Base-by-base conservation (phyloP, 2,797 vertebrate species). In the Tiaroga cobitis region DNA sequence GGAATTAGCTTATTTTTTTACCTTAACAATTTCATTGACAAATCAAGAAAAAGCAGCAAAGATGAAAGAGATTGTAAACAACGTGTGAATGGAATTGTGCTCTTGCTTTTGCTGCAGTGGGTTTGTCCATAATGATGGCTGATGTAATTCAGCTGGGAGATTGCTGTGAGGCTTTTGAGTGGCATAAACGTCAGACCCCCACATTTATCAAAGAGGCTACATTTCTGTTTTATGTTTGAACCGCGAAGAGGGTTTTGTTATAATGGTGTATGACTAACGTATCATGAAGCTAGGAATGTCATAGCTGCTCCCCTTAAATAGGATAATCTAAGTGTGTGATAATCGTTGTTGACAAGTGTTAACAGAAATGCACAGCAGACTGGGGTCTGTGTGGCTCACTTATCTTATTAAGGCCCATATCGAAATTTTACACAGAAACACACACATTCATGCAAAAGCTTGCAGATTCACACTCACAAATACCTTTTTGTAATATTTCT, bases 261-360 rank as follows among this genome's bases (percentile, higher is more conserved):
- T 88, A 87, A 83, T 74, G 67, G 85, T 89, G 88, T 89, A 90
- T 89, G 86, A 90, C 88, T 89, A 88, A 87, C 82, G 39, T 87
- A 76, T 88, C 86, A 87, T 81, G 83, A 86, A 90, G 86, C 86
- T 75, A 75, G 69, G 86, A 84, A 85, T 87, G 86, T 87, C 88
- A 89, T 85, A 86, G 81, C 80, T 85, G 81, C 82, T 89, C 81
- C 72, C 77, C 65, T 88, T 88, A 85, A 89, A 89, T 83, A 61
- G 81, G 87, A 89, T 89, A 88, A 90, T 88, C 86, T 83, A 81
- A 87, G 80, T 83, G 86, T 88, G 85, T 87, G 88, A 89, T 89
- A 90, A 90, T 90, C 85, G 59, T 84, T 88, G 83, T 76, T 90
- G 89, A 89, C 89, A 90, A 84, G 73, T 88, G 87, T 87, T 89